These are phyloP conservation scores for Nothura maculosa DNA, from an alignment of 2,797 vertebrate species.

Conservation along the genomic window DNA sequence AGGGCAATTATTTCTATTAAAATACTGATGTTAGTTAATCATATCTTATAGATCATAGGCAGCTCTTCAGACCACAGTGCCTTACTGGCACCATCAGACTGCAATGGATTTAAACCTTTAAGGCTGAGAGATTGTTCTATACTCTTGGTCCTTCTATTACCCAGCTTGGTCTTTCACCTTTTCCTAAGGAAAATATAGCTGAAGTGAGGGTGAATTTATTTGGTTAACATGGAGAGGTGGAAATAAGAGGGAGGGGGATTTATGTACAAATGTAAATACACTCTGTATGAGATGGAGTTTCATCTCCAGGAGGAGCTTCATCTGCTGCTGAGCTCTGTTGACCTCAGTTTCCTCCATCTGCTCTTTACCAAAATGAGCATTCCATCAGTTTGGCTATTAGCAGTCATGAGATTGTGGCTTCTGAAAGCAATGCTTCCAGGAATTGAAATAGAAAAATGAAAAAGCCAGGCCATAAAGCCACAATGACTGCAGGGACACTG, in stretches of 20 bases:
- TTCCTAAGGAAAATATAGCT: not conserved
- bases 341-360: not conserved
- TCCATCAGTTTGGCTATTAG: not conserved
- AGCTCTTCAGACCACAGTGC: not conserved
- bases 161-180: not conserved
- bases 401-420: not conserved
- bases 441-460: not conserved
- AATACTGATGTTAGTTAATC: not conserved
- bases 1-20: not conserved
- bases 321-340: not conserved
- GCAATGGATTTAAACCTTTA: not conserved
- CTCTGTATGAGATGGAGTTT: not conserved
- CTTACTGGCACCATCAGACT: not conserved
- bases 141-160: not conserved
- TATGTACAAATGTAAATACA: not conserved
- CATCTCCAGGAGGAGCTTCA: not conserved
- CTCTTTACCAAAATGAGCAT: not conserved
- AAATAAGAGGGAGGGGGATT: rapidly evolving
- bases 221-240: not conserved
- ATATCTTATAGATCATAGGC: not conserved
- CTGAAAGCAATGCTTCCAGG: not conserved
- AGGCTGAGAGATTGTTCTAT: not conserved
- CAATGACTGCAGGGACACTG: not conserved
- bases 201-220: not conserved
- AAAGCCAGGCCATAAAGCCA: not conserved